phyloP scores from a whole-genome alignment of 2,888 invertebrate species.

The Therioaphis trifolii region DNA sequence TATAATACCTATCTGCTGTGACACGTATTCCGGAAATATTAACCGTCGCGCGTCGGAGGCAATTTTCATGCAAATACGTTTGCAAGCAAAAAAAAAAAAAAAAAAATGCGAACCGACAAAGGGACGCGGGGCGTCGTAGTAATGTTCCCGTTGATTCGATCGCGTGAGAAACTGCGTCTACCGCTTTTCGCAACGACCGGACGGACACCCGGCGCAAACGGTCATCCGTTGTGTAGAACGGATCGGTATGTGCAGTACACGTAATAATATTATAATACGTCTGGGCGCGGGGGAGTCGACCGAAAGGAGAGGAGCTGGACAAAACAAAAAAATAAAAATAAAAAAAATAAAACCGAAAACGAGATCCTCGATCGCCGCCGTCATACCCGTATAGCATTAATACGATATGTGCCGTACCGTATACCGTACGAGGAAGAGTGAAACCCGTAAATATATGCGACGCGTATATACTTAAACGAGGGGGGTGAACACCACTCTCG shows the following conservation, averaged over 20 bases:
- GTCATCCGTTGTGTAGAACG: neutral
- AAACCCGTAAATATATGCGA: neutral
- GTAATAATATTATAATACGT: slow-evolving; percentile 6
- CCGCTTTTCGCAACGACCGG: slow-evolving; percentile 47
- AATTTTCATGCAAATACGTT: slow-evolving; percentile 32
- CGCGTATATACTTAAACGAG: neutral
- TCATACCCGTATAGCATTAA: neutral
- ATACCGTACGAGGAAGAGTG: neutral
- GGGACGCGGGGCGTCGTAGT: neutral
- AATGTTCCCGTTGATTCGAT: neutral
- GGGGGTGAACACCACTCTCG: slow-evolving; percentile 63
- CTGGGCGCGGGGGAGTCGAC: neutral
- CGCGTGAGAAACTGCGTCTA: slow-evolving; percentile 28
- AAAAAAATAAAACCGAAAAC: neutral
- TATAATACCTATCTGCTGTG: too few species aligned
- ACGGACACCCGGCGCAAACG: neutral
- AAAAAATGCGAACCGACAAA: neutral
- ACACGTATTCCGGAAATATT: neutral
- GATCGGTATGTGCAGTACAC: neutral
- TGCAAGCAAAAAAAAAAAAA: neutral
- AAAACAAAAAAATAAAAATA: too few species aligned
- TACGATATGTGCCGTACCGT: neutral
- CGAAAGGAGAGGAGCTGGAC: neutral
- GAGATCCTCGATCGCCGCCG: neutral
- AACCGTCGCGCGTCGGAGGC: neutral